Conservation (phyloP, 2,888 invertebrate genomes). For the Sminthurides aquaticus region DNA sequence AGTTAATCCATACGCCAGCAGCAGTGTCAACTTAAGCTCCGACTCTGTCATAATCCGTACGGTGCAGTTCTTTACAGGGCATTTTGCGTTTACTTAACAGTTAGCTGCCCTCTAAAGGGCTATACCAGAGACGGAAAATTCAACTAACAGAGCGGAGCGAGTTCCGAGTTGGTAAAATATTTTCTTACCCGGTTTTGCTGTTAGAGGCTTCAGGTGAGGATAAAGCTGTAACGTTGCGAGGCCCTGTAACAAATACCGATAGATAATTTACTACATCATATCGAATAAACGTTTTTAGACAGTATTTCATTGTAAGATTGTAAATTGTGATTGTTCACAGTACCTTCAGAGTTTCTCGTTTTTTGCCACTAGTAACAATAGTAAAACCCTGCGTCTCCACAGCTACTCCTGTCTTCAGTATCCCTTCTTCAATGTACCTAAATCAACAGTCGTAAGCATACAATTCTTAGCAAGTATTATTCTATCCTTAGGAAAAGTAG, state of each 20-base stretch:
- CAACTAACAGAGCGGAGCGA: constrained; percentile 16
- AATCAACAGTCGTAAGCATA: neutral
- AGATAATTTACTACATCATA: no score
- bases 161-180: no score
- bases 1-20: neutral
- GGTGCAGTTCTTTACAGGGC: constrained; percentile 54
- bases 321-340: no score
- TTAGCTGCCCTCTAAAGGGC: constrained; percentile 51
- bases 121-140: constrained; percentile 42
- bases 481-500: no score
- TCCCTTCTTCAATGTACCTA: constrained; percentile 55
- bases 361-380: constrained; percentile 53
- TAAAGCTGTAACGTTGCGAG: constrained; percentile 54
- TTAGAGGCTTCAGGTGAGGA: constrained; percentile 53
- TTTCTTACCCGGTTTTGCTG: constrained; percentile 51
- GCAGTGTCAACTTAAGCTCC: neutral
- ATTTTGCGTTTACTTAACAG: constrained; percentile 49
- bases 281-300: no score
- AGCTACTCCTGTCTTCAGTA: constrained; percentile 55
- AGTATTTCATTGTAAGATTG: no score
- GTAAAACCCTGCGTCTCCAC: constrained; percentile 56
- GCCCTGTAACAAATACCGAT: constrained; percentile 47
- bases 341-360: constrained; percentile 53
- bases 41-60: constrained; percentile 40
- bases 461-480: no score